A percentile compares a stretch with the other conserved stretches of the same genome.
These are phyloP conservation scores for Herpetotheres cachinnans DNA, from an alignment of 2,113 vertebrate species.

Conservation along the genomic window DNA sequence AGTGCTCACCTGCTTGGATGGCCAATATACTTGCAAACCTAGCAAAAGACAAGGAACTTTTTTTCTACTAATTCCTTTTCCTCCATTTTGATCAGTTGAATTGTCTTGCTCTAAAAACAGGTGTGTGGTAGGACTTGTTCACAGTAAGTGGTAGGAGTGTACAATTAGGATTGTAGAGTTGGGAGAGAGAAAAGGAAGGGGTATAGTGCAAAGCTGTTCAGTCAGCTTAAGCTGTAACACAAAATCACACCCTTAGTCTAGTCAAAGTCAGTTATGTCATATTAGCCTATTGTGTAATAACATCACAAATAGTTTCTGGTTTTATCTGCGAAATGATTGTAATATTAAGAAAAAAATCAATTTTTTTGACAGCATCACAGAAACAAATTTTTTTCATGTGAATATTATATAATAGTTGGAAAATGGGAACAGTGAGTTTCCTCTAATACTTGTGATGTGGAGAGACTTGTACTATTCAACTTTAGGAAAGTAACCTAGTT, in stretches of 20 bases:
- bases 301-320: not conserved
- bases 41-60: not conserved
- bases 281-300: slow-evolving; percentile 4
- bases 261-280: slow-evolving; percentile 21
- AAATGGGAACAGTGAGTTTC: not conserved
- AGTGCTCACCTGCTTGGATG: not conserved
- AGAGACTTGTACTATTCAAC: not conserved
- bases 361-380: slow-evolving; percentile 6
- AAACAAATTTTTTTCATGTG: not conserved
- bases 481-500: not conserved
- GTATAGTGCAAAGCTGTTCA: not conserved
- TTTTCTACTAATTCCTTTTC: not conserved
- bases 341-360: not conserved
- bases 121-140: not conserved
- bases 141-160: not conserved
- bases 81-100: not conserved
- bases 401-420: not conserved
- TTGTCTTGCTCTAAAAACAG: not conserved
- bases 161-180: not conserved
- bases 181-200: not conserved
- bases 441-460: not conserved
- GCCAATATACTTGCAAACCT: not conserved
- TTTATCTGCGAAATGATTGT: not conserved
- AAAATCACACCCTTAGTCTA: not conserved
- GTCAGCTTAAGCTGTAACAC: not conserved